phyloP scores from a whole-genome alignment of 2,888 invertebrate genomes.

The Chymomyza fuscimana region DNA sequence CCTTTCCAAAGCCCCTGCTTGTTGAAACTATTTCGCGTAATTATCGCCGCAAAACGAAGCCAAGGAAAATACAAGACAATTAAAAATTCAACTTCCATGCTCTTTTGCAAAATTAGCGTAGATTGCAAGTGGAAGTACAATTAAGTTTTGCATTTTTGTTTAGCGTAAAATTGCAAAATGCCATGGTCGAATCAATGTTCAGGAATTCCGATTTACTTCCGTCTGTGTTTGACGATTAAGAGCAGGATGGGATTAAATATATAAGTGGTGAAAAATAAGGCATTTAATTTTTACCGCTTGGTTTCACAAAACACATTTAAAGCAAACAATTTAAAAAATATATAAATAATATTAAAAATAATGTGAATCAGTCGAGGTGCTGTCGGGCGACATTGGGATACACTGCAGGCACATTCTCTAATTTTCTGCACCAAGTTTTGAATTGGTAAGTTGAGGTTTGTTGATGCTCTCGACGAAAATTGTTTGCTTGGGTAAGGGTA shows the following conservation, averaged over 20 bases:
- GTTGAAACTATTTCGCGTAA: conserved; percentile 43
- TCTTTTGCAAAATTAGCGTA: conserved; percentile 45
- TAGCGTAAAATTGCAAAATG: conserved; percentile 21
- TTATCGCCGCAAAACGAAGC: conserved; percentile 14
- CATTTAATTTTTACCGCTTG: background rate
- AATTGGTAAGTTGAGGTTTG: too few species aligned
- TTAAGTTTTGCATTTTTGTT: conserved; percentile 46
- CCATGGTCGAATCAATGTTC: conserved; percentile 37
- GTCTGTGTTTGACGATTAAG: conserved; percentile 20
- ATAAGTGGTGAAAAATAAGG: background rate
- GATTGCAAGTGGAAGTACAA: conserved; percentile 50
- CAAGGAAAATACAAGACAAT: conserved; percentile 45
- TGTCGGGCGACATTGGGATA: too few species aligned
- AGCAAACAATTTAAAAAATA: background rate
- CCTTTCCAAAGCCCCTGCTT: conserved; percentile 4
- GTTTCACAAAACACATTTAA: background rate
- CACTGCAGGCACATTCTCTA: too few species aligned
- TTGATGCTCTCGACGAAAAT: too few species aligned
- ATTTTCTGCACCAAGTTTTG: too few species aligned
- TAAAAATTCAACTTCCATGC: conserved; percentile 49
- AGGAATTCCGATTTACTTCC: conserved; percentile 55
- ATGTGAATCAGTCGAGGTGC: too few species aligned
- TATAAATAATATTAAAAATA: too few species aligned
- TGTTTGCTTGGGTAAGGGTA: too few species aligned
- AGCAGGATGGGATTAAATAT: background rate